Conservation (phyloP, 2,797 vertebrate species). For the Stomatorhinus walkeri region DNA sequence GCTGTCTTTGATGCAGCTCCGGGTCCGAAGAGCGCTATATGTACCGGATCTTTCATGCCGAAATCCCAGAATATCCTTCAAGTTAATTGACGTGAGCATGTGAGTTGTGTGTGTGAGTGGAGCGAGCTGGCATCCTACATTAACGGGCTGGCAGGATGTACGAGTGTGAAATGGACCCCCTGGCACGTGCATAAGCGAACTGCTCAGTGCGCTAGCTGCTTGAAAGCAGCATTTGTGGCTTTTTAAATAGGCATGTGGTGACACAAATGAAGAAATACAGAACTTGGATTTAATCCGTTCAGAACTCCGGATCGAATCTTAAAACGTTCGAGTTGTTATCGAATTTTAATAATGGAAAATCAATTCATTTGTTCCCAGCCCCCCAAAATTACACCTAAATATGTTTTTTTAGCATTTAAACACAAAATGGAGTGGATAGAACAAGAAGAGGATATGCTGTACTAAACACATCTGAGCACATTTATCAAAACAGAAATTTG, state of each 20-base stretch:
- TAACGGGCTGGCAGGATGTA: not conserved
- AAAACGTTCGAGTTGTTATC: too few species aligned
- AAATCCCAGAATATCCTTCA: not conserved
- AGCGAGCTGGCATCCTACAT: not conserved
- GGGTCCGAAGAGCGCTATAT: not conserved
- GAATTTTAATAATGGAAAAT: too few species aligned
- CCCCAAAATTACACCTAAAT: too few species aligned
- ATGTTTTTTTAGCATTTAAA: too few species aligned
- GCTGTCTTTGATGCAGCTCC: not conserved
- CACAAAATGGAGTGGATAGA: too few species aligned
- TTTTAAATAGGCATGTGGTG: not conserved
- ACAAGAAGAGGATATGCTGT: too few species aligned
- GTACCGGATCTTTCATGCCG: not conserved
- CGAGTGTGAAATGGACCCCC: not conserved
- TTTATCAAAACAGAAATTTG: too few species aligned
- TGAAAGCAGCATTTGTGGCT: not conserved
- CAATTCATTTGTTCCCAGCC: too few species aligned
- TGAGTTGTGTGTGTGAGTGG: not conserved
- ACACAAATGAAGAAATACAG: not conserved
- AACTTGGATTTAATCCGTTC: too few species aligned
- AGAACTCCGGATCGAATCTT: too few species aligned
- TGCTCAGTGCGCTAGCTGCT: not conserved
- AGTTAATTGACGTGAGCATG: not conserved
- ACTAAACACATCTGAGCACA: too few species aligned
- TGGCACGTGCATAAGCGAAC: not conserved